Evolutionary conservation across 2,797 vertebrate species (phyloP), one percentile per base, ranked within the genome.

Genomic region (Aeoliscus strigatus): DNA sequence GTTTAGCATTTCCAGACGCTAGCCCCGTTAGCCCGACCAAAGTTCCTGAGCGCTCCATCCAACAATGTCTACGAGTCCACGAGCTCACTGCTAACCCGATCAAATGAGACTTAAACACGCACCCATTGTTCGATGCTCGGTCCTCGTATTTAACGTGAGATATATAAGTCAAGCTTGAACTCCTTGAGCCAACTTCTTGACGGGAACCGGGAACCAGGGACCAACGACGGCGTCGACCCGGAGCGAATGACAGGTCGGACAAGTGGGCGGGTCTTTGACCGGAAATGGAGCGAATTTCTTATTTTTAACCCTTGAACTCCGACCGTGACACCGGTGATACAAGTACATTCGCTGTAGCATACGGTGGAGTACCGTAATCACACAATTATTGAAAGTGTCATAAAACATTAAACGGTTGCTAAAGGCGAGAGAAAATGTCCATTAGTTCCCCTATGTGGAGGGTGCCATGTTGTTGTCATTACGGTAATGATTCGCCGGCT

Each of bases 41-140:
- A 14, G 3, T 9, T 6, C 8, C 18, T 26, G 7, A 1, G 30
- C 0, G 12, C 30, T 36, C 4, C 1, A 16, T 16, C 4, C 4
- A 1, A 2, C 1, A 27, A 17, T 12, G 6, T 13, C 1, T 18
- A 0, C 4, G 11, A 0, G 25, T 34, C 3, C n/a, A 10, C 5
- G 9, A 7, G 27, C 10, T 2, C 2, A 13, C 11, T 17, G 8
- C 1, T 9, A 7, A 2, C 37, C 18, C 14, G 11, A 14, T 4
- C 8, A 7, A 34, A 25, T 4, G 2, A 29, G 14, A 1, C 2
- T 15, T 13, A 11, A 45, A 41, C 43, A 84, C 82, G 33, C 79
- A 86, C 84, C 82, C 84, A 86, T 86, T 0, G 14, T 30, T 37
- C 9, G 13, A 8, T 9, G 13, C 26, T 27, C 18, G 49, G 16